Evolutionary conservation across 2,888 invertebrate species (phyloP).

Genomic region (Cryptocephalus moraei): DNA sequence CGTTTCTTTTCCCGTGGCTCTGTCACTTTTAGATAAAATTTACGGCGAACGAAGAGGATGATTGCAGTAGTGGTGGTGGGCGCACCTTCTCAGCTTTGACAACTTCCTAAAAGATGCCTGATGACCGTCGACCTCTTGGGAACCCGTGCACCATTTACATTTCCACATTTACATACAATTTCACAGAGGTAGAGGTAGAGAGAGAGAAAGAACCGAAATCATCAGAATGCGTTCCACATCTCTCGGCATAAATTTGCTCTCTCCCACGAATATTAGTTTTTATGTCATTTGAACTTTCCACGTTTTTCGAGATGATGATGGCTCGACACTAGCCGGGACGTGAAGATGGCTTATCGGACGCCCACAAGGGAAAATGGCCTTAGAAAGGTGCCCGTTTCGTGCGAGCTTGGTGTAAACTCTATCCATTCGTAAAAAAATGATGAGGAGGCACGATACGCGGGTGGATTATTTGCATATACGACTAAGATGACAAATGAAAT

Average conservation of each 20-base stretch:
- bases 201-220: constrained; percentile 3
- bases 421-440: constrained; percentile 22
- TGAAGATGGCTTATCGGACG: constrained; percentile 18
- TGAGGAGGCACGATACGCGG: constrained; percentile 17
- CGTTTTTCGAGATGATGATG: constrained; percentile 2
- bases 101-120: not conserved
- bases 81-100: no score
- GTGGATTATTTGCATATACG: constrained; percentile 23
- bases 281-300: constrained; percentile 22
- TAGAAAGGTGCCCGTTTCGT: not conserved
- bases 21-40: no score
- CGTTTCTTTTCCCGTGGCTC: no score
- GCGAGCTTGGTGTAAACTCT: constrained; percentile 2
- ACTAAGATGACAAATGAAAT: constrained; percentile 19
- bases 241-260: constrained; percentile 9
- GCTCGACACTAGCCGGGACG: constrained; percentile 16
- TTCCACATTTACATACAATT: not conserved
- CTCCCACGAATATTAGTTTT: constrained; percentile 27
- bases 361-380: constrained; percentile 8
- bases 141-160: not conserved
- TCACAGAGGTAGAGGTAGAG: not conserved
- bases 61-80: no score
- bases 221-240: constrained; percentile 8
- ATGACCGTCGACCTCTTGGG: not conserved
- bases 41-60: no score